A percentile compares a stretch with the other conserved stretches of the same genome.
These are phyloP conservation scores for Nanger granti DNA, from an alignment of 2,113 vertebrate species.

Conservation along the genomic window DNA sequence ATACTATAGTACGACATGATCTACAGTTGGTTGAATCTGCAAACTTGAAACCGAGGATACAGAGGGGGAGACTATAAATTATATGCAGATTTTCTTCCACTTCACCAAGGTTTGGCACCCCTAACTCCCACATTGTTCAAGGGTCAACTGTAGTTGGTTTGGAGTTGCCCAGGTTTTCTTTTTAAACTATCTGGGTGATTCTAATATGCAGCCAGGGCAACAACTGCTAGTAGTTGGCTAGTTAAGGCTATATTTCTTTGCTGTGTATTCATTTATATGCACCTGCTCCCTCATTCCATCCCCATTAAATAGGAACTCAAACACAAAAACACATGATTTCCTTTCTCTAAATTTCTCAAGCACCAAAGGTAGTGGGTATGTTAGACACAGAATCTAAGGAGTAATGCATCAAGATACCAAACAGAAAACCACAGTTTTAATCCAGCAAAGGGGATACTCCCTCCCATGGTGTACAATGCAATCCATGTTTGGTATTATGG, in stretches of 20 bases:
- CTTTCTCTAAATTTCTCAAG: constrained; percentile 8
- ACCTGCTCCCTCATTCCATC: neutral
- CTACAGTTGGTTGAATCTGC: neutral
- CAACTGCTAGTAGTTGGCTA: neutral
- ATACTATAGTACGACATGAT: neutral
- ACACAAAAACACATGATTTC: neutral
- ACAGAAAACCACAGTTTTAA: neutral
- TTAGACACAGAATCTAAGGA: neutral
- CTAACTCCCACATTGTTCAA: neutral
- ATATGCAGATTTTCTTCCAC: neutral
- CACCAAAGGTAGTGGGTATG: neutral
- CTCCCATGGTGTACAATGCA: neutral
- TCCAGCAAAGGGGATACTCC: neutral
- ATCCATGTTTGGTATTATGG: neutral
- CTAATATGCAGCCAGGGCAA: neutral
- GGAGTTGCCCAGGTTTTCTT: neutral
- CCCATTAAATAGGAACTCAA: neutral
- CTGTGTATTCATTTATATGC: neutral
- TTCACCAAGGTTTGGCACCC: neutral
- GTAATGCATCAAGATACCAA: neutral
- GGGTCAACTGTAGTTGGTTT: neutral
- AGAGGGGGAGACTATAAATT: neutral
- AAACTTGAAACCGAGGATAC: neutral
- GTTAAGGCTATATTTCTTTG: neutral
- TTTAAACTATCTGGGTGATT: neutral